Evolutionary conservation across 2,113 vertebrate genomes (phyloP).

Genomic region (Pelvicachromis taeniatus): DNA sequence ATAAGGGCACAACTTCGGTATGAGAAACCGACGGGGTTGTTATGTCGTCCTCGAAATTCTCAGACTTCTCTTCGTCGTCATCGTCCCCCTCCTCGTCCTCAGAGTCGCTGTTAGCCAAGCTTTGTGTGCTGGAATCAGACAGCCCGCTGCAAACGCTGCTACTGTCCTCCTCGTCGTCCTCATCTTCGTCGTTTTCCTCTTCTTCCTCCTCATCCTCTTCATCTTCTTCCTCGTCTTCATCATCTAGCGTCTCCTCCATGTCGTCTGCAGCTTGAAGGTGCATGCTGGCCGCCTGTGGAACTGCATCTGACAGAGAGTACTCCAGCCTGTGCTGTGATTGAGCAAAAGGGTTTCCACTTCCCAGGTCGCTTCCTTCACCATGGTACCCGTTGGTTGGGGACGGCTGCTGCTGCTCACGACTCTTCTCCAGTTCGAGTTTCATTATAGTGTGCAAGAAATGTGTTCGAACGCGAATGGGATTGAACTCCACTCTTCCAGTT

Average conservation of each 20-base stretch:
- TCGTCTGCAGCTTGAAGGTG: constrained; percentile 85
- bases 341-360: constrained; percentile 75
- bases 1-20: constrained; percentile 80
- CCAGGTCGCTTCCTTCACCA: constrained; percentile 76
- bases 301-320: constrained; percentile 81
- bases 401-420: constrained; percentile 86
- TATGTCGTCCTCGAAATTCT: constrained; percentile 78
- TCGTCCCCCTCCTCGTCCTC: constrained; percentile 87
- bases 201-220: constrained; percentile 65
- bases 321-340: constrained; percentile 82
- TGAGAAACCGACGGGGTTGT: constrained; percentile 54
- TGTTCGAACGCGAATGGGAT: constrained; percentile 97
- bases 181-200: constrained; percentile 78
- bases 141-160: constrained; percentile 94
- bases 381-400: constrained; percentile 83
- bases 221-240: constrained; percentile 83
- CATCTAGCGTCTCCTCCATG: constrained; percentile 84
- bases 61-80: constrained; percentile 81
- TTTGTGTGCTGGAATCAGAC: constrained; percentile 96
- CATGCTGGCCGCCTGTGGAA: constrained; percentile 81
- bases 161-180: constrained; percentile 86
- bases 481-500: constrained; percentile 95
- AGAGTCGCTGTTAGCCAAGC: constrained; percentile 91
- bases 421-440: constrained; percentile 98
- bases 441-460: constrained; percentile 99